phyloP scores from a whole-genome alignment of 2,113 vertebrate species.

The Chlamydotis undulata region DNA sequence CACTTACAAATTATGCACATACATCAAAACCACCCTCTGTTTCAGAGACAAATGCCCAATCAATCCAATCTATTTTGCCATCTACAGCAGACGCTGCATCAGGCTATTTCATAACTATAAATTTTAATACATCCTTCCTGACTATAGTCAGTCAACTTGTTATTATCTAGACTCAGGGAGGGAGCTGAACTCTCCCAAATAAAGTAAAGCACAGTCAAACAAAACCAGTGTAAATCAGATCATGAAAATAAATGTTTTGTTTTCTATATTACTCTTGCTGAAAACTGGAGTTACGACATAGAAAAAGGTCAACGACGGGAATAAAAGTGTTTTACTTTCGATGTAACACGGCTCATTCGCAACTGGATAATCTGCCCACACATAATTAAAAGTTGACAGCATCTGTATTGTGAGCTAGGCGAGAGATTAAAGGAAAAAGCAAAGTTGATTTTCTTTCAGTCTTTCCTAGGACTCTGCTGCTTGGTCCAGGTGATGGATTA shows the following conservation, averaged over 20 bases:
- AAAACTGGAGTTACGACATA: not conserved
- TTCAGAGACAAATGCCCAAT: constrained; percentile 58
- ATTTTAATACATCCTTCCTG: constrained; percentile 30
- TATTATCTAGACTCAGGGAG: not conserved
- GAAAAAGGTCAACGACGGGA: not conserved
- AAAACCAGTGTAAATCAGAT: not conserved
- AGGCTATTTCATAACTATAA: constrained; percentile 43
- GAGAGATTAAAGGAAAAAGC: not conserved
- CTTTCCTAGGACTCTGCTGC: not conserved
- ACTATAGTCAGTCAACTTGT: constrained; percentile 1
- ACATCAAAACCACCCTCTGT: constrained; percentile 58
- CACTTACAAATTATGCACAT: constrained; percentile 51
- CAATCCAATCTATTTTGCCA: constrained; percentile 42
- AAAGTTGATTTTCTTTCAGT: constrained; percentile 25
- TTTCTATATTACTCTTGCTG: not conserved
- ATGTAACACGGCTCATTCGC: not conserved
- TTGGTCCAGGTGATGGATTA: constrained; percentile 41
- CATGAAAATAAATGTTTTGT: not conserved
- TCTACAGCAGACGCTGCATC: constrained; percentile 36
- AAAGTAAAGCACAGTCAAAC: not conserved
- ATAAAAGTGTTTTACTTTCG: constrained; percentile 18
- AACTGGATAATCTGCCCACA: not conserved
- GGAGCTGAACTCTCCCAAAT: constrained; percentile 7
- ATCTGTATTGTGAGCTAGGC: not conserved
- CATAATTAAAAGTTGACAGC: not conserved